A percentile compares a stretch with the other conserved stretches of the same genome.
These are phyloP conservation scores for Idaea aversata DNA, from an alignment of 2,888 invertebrate species.

Conservation along the genomic window DNA sequence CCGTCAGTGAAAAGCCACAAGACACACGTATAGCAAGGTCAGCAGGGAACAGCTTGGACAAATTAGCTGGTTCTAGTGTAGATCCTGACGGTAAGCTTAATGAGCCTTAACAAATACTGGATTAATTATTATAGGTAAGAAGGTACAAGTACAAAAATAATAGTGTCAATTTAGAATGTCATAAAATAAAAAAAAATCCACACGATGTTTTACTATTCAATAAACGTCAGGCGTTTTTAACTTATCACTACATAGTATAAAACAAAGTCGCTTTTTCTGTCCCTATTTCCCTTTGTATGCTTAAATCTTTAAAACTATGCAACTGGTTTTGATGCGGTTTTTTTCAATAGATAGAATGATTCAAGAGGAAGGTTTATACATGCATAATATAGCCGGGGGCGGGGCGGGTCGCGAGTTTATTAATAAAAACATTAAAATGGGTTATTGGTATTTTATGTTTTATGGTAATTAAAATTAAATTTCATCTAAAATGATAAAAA, in stretches of 20 bases:
- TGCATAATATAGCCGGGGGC: no score
- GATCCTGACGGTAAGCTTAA: constrained; percentile 74
- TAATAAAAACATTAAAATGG: not conserved
- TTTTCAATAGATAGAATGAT: no score
- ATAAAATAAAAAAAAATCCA: not conserved
- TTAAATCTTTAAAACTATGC: no score
- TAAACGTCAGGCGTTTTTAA: not conserved
- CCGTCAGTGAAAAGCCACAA: constrained; percentile 72
- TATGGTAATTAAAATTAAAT: no score
- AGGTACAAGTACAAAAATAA: not conserved
- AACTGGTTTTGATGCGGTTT: no score
- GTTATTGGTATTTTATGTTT: no score
- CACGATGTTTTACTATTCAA: not conserved
- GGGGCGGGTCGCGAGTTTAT: no score
- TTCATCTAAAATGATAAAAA: no score
- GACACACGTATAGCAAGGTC: constrained; percentile 82
- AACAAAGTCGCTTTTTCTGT: no score
- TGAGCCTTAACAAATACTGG: not conserved
- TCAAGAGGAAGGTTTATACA: no score
- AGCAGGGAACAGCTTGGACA: constrained; percentile 86
- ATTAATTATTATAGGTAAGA: not conserved
- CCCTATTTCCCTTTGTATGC: no score
- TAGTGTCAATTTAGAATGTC: not conserved
- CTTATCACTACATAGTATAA: no score
- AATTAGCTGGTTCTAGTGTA: constrained; percentile 84